Percentiles rank a stretch among this genome's conserved stretches.
phyloP scores from a whole-genome alignment of 2,797 vertebrate species.

The Jordanella pulchra region DNA sequence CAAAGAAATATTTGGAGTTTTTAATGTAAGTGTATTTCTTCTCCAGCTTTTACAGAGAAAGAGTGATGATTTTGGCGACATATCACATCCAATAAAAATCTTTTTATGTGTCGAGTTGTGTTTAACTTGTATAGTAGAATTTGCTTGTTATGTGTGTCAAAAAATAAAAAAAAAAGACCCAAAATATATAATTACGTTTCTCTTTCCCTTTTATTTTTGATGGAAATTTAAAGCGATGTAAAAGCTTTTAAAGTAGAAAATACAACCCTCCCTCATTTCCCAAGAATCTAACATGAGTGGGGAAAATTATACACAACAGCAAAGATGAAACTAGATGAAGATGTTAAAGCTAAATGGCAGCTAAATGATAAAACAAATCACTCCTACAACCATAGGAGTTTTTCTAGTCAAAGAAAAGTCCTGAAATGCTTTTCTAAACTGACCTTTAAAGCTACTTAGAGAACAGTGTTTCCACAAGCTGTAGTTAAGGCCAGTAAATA shows the following conservation, averaged over 20 bases:
- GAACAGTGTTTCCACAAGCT: slow-evolving; percentile 67
- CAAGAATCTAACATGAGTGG: not conserved
- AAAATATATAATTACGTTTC: not conserved
- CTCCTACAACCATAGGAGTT: not conserved
- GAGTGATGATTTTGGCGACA: not conserved
- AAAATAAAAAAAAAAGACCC: not conserved
- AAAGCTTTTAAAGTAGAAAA: not conserved
- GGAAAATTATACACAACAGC: not conserved
- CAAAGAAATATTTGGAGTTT: not conserved
- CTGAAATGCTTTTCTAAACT: slow-evolving; percentile 25
- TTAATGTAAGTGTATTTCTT: not conserved
- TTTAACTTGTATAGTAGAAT: not conserved
- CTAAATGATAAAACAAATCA: not conserved
- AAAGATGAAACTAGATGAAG: not conserved
- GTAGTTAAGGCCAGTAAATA: slow-evolving; percentile 76
- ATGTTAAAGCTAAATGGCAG: not conserved
- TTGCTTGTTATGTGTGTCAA: not conserved
- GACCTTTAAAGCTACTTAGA: slow-evolving; percentile 66
- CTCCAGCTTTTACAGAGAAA: not conserved
- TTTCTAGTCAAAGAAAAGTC: slow-evolving; percentile 21
- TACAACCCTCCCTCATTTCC: not conserved
- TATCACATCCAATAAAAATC: not conserved
- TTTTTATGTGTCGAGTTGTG: too few species aligned
- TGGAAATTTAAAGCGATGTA: not conserved
- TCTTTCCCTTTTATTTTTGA: not conserved